Conservation (phyloP, 2,797 vertebrate genomes). For the Onychomys torridus region DNA sequence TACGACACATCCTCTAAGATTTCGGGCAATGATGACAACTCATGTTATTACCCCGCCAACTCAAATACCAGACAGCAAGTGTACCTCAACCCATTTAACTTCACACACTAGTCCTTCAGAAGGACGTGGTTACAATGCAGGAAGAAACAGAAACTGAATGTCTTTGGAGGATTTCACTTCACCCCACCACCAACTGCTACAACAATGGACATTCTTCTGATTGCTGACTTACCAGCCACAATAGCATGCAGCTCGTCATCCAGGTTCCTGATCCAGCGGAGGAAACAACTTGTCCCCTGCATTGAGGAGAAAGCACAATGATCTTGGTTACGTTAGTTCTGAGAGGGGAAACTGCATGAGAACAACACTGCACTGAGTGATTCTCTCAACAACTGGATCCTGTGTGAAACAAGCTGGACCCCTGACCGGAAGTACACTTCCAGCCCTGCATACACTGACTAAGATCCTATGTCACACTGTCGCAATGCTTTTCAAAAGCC, state of each 20-base stretch:
- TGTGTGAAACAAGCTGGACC: conserved; percentile 51
- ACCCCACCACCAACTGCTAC: not conserved
- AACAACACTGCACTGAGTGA: conserved; percentile 2
- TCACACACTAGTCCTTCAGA: not conserved
- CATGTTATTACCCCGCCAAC: not conserved
- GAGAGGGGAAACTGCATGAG: not conserved
- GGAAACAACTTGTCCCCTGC: conserved; percentile 97
- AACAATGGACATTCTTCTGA: not conserved
- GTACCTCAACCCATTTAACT: not conserved
- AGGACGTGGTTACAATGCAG: not conserved
- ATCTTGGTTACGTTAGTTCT: conserved; percentile 53
- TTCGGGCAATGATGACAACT: conserved; percentile 17
- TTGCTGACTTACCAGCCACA: conserved; percentile 92
- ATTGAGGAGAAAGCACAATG: conserved; percentile 69
- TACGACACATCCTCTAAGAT: conserved; percentile 14
- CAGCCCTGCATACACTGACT: not conserved
- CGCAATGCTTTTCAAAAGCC: conserved; percentile 19
- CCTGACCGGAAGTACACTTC: not conserved
- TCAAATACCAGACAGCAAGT: not conserved
- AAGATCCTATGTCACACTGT: not conserved
- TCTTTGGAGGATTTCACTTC: not conserved
- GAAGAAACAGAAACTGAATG: not conserved
- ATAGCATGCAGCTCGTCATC: conserved; percentile 98
- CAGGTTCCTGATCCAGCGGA: conserved; percentile 97
- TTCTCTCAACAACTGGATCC: not conserved